Percentiles rank a stretch among this genome's conserved stretches.
phyloP scores from a whole-genome alignment of 1,140 invertebrate species.

The Papilio helenus region DNA sequence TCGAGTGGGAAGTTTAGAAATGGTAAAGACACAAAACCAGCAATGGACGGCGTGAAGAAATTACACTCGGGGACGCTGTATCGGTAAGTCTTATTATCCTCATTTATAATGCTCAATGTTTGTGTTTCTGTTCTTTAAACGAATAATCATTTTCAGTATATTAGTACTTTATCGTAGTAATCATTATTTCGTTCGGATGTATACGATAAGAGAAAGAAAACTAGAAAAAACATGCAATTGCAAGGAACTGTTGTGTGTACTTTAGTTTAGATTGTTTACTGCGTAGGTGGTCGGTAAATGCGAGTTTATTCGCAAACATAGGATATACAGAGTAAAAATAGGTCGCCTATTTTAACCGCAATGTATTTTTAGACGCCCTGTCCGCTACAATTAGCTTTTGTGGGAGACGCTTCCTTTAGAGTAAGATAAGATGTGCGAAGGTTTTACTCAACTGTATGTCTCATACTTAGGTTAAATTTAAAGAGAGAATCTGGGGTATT shows the following conservation, averaged over 20 bases:
- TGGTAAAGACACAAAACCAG: conserved; percentile 67
- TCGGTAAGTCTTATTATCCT: conserved; percentile 63
- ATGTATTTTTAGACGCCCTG: conserved; percentile 13
- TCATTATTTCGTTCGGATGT: too few relatives aligned
- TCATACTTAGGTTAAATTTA: neutral
- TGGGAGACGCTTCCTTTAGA: neutral
- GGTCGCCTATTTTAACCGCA: conserved; percentile 24
- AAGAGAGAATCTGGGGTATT: neutral
- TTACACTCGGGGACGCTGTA: conserved; percentile 79
- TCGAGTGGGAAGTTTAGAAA: conserved; percentile 57
- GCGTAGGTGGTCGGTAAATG: conserved; percentile 20
- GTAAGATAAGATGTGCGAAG: neutral
- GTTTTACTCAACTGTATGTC: neutral
- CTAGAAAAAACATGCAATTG: neutral
- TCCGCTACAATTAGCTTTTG: conserved; percentile 7
- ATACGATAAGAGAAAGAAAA: too few relatives aligned
- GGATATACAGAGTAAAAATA: conserved; percentile 40
- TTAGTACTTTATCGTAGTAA: too few relatives aligned
- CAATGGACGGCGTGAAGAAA: conserved; percentile 81
- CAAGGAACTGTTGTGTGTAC: neutral
- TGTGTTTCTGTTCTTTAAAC: too few relatives aligned
- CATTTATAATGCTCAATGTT: neutral
- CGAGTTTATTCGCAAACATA: conserved; percentile 17
- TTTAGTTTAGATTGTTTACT: neutral
- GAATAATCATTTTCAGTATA: too few relatives aligned